Evolutionary conservation across 2,888 invertebrate genomes (phyloP), one percentile per base, ranked within the genome.

Genomic region (Dascillus cervinus): DNA sequence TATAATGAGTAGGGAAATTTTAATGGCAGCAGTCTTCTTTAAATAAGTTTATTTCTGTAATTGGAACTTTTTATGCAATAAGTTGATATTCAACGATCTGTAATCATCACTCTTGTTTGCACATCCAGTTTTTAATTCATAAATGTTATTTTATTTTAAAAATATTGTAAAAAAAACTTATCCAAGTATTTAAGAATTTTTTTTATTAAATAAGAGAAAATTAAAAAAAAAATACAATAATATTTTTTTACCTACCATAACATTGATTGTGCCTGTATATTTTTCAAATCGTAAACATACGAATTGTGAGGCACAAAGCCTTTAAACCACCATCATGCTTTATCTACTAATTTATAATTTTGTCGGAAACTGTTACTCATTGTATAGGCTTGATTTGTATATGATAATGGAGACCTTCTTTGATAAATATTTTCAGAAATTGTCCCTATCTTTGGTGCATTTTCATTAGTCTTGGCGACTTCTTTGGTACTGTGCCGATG

Each of bases 251-350:
- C 32, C 55, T 51, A 77, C 75, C 76, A 77, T 67, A 77, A 69
- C 49, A 75, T 74, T 17, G 75, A 75, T 46, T 75, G 73, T 1
- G 72, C 70, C 52, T 75, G 70, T 36, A 72, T 67, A 52, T 70
- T 71, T 46, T 65, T 62, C 43, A 73, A 48, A 49, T 69, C 46
- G 34, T 60, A 61, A 13, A 49, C 44, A 39, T 41, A 47, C 24
- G 38, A 44, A 13, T 35, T 43, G 25, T 41, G 44, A 32, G 52
- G 53, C 44, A 47, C 42, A 32, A 53, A 50, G 50, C 58, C 57
- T 32, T 45, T 51, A 11, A 55, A 36, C 52, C 56, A 60, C 53
- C 58, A 58, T 64, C 64, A 65, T 56, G 58, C 55, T 32, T 55
- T 53, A 34, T 63, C 62, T 2, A 54, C 46, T 10, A 60, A 34